These are phyloP conservation scores for Equus quagga DNA, from an alignment of 2,113 vertebrate species.

Conservation along the genomic window DNA sequence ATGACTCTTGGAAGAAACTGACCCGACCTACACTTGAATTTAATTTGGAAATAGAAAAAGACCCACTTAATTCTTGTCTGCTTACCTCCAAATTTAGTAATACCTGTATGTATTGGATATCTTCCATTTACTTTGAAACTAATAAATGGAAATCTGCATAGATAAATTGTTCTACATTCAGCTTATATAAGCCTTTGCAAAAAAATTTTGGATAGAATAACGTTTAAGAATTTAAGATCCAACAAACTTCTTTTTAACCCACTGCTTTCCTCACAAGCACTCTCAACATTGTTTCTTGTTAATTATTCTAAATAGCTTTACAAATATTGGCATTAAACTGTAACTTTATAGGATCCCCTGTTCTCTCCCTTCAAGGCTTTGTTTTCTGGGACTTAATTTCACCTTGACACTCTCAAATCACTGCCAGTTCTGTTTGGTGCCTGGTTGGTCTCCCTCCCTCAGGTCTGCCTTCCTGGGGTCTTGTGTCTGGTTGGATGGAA, in stretches of 20 bases:
- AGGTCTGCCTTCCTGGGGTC: background rate
- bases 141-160: slow-evolving; percentile 37
- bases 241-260: background rate
- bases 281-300: slow-evolving; percentile 17
- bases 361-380: background rate
- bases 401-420: slow-evolving; percentile 24
- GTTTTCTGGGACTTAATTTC: slow-evolving; percentile 26
- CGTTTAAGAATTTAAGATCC: slow-evolving; percentile 28
- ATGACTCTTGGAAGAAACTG: slow-evolving; percentile 31
- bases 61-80: background rate
- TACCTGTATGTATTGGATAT: background rate
- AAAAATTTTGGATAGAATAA: background rate
- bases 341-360: background rate
- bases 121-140: slow-evolving; percentile 32
- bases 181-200: slow-evolving; percentile 14
- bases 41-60: background rate
- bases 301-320: slow-evolving; percentile 15
- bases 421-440: slow-evolving; percentile 18
- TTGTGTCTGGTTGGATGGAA: background rate
- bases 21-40: slow-evolving; percentile 28
- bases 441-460: background rate
- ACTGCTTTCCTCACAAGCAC: background rate
- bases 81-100: slow-evolving; percentile 41
- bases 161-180: slow-evolving; percentile 14
- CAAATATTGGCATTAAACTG: background rate